A percentile compares a stretch with the other conserved stretches of the same genome.
These are phyloP conservation scores for Percopsis omiscomaycus DNA, from an alignment of 2,797 vertebrate genomes.

Conservation along the genomic window DNA sequence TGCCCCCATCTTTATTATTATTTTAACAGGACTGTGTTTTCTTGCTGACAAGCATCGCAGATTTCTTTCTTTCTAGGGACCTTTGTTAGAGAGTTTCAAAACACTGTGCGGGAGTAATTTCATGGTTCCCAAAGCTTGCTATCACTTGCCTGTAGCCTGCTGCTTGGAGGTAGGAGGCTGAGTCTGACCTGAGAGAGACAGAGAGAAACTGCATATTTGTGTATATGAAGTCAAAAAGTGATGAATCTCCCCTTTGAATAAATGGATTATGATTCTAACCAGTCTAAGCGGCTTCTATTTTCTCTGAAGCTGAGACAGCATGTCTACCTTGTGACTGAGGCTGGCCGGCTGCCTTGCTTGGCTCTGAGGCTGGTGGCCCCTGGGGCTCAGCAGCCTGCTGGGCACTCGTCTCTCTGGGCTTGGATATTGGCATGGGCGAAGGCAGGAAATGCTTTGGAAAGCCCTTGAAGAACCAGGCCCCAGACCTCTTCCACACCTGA, in stretches of 20 bases:
- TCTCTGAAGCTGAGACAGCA: background rate
- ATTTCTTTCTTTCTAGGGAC: background rate
- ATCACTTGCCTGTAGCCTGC: conserved; percentile 70
- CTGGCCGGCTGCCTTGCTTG: conserved; percentile 44
- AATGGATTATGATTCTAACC: background rate
- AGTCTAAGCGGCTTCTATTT: background rate
- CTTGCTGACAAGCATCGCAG: background rate
- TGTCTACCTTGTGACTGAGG: conserved; percentile 52
- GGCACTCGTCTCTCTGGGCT: conserved; percentile 67
- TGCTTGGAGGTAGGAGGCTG: conserved; percentile 49
- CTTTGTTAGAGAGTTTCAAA: background rate
- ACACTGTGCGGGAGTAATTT: background rate
- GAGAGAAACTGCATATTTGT: background rate
- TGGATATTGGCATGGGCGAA: conserved; percentile 88
- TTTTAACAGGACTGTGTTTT: too few species aligned
- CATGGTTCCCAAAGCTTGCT: background rate
- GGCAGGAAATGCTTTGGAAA: conserved; percentile 93
- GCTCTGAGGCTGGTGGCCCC: conserved; percentile 50
- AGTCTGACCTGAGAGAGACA: conserved; percentile 59
- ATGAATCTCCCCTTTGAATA: background rate
- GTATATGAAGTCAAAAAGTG: background rate
- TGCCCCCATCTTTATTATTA: too few species aligned
- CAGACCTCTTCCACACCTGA: conserved; percentile 97
- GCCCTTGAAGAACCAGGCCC: conserved; percentile 98
- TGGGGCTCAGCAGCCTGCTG: conserved; percentile 40